These are phyloP conservation scores for Tokudaia tokunoshimensis DNA, from an alignment of 2,797 vertebrate genomes.

Conservation along the genomic window DNA sequence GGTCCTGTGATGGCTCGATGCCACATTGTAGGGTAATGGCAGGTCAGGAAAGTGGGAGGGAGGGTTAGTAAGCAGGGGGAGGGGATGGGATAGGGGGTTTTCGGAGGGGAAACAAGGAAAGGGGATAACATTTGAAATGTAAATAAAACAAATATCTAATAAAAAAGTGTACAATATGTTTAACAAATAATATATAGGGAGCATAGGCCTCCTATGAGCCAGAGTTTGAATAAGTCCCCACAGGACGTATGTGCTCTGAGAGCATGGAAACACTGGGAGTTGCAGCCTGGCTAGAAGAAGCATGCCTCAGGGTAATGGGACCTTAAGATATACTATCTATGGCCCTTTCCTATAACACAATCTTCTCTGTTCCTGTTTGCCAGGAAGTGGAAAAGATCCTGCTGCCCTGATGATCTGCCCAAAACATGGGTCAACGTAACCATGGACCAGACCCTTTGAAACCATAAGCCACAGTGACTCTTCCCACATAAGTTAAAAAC, in stretches of 20 bases:
- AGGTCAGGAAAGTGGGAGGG: no score
- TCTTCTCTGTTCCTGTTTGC: not conserved
- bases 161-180: not conserved
- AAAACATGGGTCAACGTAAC: no score
- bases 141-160: no score
- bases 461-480: not conserved
- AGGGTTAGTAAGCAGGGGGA: no score
- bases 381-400: not conserved
- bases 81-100: no score
- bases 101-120: no score
- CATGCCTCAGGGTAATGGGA: not conserved
- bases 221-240: not conserved
- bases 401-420: not conserved
- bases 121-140: no score
- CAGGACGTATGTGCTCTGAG: not conserved
- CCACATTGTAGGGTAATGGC: no score
- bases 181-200: not conserved
- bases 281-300: no score
- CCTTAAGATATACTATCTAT: not conserved
- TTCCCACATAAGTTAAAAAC: not conserved
- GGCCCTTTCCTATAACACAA: not conserved
- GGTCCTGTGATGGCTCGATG: no score
- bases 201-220: not conserved
- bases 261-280: not conserved
- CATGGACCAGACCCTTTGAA: not conserved